phyloP scores from a whole-genome alignment of 1,140 invertebrate species.

The Temnothorax curvispinosus region DNA sequence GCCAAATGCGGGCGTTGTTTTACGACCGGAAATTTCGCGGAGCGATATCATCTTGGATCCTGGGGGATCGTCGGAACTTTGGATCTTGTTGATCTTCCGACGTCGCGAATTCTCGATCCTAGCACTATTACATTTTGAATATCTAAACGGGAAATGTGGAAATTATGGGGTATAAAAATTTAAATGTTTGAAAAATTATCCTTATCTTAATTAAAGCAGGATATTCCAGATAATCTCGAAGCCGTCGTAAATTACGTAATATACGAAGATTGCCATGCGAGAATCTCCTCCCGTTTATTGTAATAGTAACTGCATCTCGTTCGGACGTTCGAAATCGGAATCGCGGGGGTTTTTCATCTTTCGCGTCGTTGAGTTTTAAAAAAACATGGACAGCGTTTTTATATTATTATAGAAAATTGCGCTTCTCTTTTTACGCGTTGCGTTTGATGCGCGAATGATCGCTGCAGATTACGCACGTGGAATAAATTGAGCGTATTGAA shows the following conservation, averaged over 20 bases:
- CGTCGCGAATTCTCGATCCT: not conserved
- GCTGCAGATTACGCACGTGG: slow-evolving; percentile 3
- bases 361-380: not conserved
- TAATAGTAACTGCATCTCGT: not conserved
- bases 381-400: not conserved
- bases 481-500: slow-evolving; percentile 51
- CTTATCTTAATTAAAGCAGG: not conserved
- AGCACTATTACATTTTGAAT: not conserved
- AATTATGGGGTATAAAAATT: not conserved
- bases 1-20: slow-evolving; percentile 77
- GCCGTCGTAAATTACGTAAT: not conserved
- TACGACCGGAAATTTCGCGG: slow-evolving; percentile 40
- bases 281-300: too few relatives aligned
- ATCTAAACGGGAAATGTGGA: not conserved
- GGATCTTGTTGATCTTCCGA: not conserved
- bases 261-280: not conserved
- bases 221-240: not conserved
- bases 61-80: not conserved
- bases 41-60: slow-evolving; percentile 1
- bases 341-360: not conserved
- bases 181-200: not conserved
- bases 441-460: not conserved
- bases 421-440: not conserved
- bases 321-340: not conserved
- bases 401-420: not conserved